These are phyloP conservation scores for Macrophya alboannulata DNA, from an alignment of 2,888 invertebrate genomes.

Conservation along the genomic window DNA sequence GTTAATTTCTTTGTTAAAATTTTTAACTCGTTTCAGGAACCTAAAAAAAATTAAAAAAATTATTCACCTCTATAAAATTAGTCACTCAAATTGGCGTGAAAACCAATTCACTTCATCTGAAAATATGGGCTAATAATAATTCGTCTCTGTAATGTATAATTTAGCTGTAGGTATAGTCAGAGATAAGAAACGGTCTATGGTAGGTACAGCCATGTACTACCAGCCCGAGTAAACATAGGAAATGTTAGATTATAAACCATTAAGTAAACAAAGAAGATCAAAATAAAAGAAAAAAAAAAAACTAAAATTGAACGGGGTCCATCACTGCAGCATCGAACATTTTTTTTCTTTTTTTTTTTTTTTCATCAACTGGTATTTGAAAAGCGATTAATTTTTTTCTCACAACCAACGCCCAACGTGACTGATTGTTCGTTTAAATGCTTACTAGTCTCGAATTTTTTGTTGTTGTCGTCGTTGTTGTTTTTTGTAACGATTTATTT, in stretches of 20 bases:
- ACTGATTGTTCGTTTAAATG: slow-evolving; percentile 46
- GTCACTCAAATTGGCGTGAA: neutral
- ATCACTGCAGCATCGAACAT: slow-evolving; percentile 15
- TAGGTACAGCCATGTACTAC: neutral
- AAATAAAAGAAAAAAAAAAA: too few species aligned
- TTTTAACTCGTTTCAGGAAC: neutral
- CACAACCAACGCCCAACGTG: slow-evolving; percentile 28
- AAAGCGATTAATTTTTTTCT: slow-evolving; percentile 46
- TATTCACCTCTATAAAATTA: neutral
- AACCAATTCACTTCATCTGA: neutral
- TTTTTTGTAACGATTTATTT: slow-evolving; percentile 16
- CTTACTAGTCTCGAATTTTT: neutral
- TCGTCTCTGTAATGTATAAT: neutral
- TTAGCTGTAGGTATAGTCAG: neutral
- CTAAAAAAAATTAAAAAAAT: neutral
- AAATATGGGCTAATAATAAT: neutral
- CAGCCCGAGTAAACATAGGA: slow-evolving; percentile 28
- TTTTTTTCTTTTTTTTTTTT: neutral
- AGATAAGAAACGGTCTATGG: neutral
- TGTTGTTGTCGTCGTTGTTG: neutral
- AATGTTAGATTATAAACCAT: slow-evolving; percentile 49
- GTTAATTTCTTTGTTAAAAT: slow-evolving; percentile 7
- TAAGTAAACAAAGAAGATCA: slow-evolving; percentile 8
- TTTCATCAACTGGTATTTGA: slow-evolving; percentile 24
- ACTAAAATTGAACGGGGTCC: slow-evolving; percentile 36